Base-by-base conservation (phyloP, 2,888 invertebrate species). In the Agrochola macilenta region DNA sequence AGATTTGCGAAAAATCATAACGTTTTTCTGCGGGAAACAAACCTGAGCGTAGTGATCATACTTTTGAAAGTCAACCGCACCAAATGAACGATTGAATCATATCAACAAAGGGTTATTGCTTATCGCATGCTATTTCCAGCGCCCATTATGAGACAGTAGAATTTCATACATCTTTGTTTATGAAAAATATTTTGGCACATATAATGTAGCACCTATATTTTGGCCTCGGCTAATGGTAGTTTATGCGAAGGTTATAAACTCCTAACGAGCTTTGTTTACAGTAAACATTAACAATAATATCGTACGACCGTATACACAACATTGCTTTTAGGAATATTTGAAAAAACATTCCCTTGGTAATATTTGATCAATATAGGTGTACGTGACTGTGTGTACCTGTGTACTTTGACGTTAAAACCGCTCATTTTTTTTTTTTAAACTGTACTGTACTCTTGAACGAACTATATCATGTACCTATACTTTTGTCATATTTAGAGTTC, bases 201-300 rank as follows among this genome's bases (percentile, higher is more conserved):
- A 76, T 76, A 76, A 74, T 63, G 39, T 75, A 71, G 20, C 60
- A 63, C 49, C 66, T 58, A 49, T 72, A 70, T 61, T 74, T 72
- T 57, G 64, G 39, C 35, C 69, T 66, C 74, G 61, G 26, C 71
- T 82, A 79, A 84, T 86, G 69, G 63, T 82, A 79, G 76, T 84
- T 86, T 82, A 79, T 74, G 75, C 74, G 82, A 49, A 71, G 82
- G 76, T 84, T 75, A 82, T 76, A 86, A 86, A 81, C 64, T 69
- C 58, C 71, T 86, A 84, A 86, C 84, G 86, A 84, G 79, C 69
- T 78, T 84, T 86, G 78, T 86, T 79, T 74, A 84, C 75, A 76
- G 65, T 84, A 73, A 82, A 76, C 79, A 76, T 84, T 79, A 78
- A 86, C 79, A 86, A 84, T 82, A 82, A 84, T 78, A 78, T 78